A percentile compares a stretch with the other conserved stretches of the same genome.
Evolutionary conservation across 1,140 invertebrate genomes (phyloP).

Genomic region (Paraescarpia echinospica): DNA sequence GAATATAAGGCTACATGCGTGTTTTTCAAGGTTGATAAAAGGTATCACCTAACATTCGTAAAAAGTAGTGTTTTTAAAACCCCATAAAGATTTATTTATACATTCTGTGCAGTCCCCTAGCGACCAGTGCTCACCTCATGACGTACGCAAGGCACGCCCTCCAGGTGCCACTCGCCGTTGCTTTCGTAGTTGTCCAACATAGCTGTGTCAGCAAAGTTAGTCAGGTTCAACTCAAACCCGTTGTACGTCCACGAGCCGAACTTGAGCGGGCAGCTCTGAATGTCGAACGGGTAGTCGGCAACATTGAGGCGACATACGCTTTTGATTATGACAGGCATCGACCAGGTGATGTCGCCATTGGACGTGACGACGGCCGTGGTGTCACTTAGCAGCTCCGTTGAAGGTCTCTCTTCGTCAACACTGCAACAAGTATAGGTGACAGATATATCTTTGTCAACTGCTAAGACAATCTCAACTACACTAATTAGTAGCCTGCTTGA

Average conservation of each 20-base stretch:
- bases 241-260: slow-evolving; percentile 86
- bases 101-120: too few species aligned
- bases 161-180: background rate
- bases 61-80: too few species aligned
- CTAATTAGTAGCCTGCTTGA: too few species aligned
- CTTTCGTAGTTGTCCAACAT: slow-evolving; percentile 6
- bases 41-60: too few species aligned
- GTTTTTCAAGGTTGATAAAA: too few species aligned
- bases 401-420: too few species aligned
- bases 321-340: slow-evolving; percentile 94
- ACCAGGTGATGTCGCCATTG: slow-evolving; percentile 88
- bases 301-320: slow-evolving; percentile 99
- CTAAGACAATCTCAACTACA: too few species aligned
- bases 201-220: slow-evolving; percentile 61
- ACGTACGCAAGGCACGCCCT: background rate
- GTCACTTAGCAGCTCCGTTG: background rate
- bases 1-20: too few species aligned
- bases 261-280: slow-evolving; percentile 87
- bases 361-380: background rate
- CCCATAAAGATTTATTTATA: too few species aligned
- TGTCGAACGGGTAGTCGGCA: slow-evolving; percentile 78
- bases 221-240: slow-evolving; percentile 59
- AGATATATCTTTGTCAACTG: too few species aligned
- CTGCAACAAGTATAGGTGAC: background rate
- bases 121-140: slow-evolving; percentile 3